phyloP scores from a whole-genome alignment of 2,888 invertebrate species.

The Eustalomyia histrio region DNA sequence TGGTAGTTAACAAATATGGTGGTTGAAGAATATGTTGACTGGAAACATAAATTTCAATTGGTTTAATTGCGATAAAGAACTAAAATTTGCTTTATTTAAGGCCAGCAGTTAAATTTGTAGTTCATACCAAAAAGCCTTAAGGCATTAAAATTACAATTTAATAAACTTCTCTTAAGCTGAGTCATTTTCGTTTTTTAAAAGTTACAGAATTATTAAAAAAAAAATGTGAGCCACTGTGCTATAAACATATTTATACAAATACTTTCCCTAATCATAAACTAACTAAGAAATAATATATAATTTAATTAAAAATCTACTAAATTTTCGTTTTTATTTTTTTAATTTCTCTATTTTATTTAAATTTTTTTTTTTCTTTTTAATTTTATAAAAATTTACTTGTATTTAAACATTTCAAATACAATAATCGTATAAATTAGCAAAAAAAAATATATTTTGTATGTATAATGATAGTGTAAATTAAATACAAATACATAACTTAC shows the following conservation, averaged over 20 bases:
- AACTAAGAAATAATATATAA: not conserved
- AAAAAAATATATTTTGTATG: slow-evolving; percentile 22
- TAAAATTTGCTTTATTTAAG: no score
- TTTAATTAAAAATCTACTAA: not conserved
- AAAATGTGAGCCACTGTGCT: slow-evolving; percentile 25
- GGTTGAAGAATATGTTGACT: no score
- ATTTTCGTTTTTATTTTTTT: not conserved
- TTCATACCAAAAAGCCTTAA: no score
- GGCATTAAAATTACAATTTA: not conserved
- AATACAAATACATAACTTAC: slow-evolving; percentile 41
- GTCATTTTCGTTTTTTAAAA: not conserved
- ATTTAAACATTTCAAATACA: slow-evolving; percentile 28
- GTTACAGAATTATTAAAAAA: slow-evolving; percentile 26
- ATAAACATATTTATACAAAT: slow-evolving; percentile 22
- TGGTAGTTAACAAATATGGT: no score
- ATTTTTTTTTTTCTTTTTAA: slow-evolving; percentile 5
- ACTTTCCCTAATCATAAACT: not conserved
- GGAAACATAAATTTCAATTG: no score
- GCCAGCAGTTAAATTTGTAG: no score
- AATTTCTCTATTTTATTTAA: not conserved
- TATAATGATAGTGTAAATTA: slow-evolving; percentile 10
- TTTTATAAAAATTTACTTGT: slow-evolving; percentile 24
- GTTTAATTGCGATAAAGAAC: no score
- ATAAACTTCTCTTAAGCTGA: no score
- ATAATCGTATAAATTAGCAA: slow-evolving; percentile 9